Base-by-base conservation (phyloP, 1,140 invertebrate genomes). In the Neuroterus valhalla region DNA sequence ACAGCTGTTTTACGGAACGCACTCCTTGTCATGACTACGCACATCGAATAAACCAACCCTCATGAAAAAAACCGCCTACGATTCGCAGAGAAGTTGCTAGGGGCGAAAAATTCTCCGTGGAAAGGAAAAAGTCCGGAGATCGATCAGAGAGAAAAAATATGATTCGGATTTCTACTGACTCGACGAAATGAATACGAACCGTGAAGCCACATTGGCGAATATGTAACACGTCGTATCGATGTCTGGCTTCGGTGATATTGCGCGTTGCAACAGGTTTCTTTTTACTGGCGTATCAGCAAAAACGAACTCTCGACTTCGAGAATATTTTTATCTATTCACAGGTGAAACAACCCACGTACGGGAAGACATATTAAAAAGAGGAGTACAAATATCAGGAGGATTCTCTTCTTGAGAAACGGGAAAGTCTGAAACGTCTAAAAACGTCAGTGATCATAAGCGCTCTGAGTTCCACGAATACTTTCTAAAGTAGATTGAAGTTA, bases 171-270 rank as follows among this genome's bases (percentile, higher is more conserved):
- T 62, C 3, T 62, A 12, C 14, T 14, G n/a, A 31, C 55, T 15
- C 55, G 12, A 38, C 55, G 5, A 26, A 38, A 62, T 55, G 55
- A 62, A 62, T 55, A 15, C 21, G 52, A 38, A 38, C 12, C 26
- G 26, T 62, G 55, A 62, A 62, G 55, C 55, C 55, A 62, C 31
- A 62, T 62, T 62, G 55, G 26, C 26, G 31, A 62, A 62, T 62
- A 62, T 62, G 55, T 62, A 62, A 62, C 55, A 12, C 26, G 55
- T 26, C 55, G 12, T 62, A 62, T 62, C 31, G 55, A 62, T 62
- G 55, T 62, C n/a, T 62, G 55, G 55, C 55, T 62, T 62, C 55
- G 21, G 55, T 38, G 31, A 62, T 62, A 62, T 62, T 62, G 55
- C 55, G 11, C 55, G 2, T 62, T 38, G 55, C 55, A 62, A 62